phyloP scores from a whole-genome alignment of 2,888 invertebrate species.

The Apodemia mormo region DNA sequence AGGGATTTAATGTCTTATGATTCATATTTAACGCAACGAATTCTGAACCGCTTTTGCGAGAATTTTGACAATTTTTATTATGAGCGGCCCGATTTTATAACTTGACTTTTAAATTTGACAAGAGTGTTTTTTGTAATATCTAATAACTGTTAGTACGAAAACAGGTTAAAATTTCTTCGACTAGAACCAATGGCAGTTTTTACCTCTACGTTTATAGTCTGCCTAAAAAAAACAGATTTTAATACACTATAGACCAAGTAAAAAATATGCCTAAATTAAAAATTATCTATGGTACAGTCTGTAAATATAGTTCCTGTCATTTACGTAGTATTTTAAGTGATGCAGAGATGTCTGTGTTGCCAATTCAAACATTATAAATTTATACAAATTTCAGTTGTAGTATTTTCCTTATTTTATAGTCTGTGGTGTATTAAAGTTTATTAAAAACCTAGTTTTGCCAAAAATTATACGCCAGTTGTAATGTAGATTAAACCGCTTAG shows the following conservation, averaged over 20 bases:
- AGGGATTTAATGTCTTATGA: background rate
- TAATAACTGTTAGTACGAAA: background rate
- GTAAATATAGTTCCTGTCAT: background rate
- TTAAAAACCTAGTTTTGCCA: conserved; percentile 67
- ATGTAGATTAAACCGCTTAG: conserved; percentile 30
- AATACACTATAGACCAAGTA: background rate
- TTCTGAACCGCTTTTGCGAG: conserved; percentile 10
- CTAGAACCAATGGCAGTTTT: conserved; percentile 9
- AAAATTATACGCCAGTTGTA: conserved; percentile 67
- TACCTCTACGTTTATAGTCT: background rate
- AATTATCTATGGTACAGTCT: too few relatives aligned
- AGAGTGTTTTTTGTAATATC: background rate
- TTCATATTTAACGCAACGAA: conserved; percentile 7
- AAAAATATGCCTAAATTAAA: background rate
- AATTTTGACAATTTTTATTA: conserved; percentile 5
- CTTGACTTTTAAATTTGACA: conserved; percentile 14
- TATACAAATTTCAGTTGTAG: background rate
- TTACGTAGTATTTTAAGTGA: background rate
- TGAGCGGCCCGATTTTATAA: conserved; percentile 13
- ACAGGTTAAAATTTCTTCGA: background rate
- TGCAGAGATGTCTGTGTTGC: background rate
- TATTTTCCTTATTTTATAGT: background rate
- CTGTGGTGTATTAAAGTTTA: conserved; percentile 26
- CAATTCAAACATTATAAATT: background rate
- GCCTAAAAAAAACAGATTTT: conserved; percentile 5